A percentile compares a stretch with the other conserved stretches of the same genome.
Conservation (phyloP, 2,113 vertebrate species). For the Lophotis ruficrista region DNA sequence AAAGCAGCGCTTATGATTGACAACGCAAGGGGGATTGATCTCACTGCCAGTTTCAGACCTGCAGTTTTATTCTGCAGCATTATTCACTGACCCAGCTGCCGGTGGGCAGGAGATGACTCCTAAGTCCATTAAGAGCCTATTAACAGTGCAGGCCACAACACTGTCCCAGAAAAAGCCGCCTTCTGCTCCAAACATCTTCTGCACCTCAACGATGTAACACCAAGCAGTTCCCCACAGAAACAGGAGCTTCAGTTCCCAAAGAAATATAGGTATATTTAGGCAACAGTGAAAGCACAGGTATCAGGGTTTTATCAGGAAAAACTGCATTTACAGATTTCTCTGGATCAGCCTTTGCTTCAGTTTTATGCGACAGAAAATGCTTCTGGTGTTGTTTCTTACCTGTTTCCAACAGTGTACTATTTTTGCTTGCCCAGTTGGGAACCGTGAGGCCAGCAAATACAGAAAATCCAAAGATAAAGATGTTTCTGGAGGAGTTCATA, state of each 20-base stretch:
- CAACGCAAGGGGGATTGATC: not conserved
- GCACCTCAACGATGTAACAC: not conserved
- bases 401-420: constrained; percentile 80
- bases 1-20: not conserved
- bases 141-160: not conserved
- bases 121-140: not conserved
- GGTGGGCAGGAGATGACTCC: not conserved
- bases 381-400: constrained; percentile 72
- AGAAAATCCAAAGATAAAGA: constrained; percentile 97
- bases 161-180: not conserved
- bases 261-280: not conserved
- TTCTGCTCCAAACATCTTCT: not conserved
- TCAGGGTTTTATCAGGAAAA: not conserved
- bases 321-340: not conserved
- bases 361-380: not conserved
- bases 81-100: not conserved
- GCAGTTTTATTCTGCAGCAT: not conserved
- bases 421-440: constrained; percentile 90
- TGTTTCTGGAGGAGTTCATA: constrained; percentile 96
- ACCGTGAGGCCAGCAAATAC: constrained; percentile 88
- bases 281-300: not conserved
- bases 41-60: not conserved
- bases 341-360: not conserved
- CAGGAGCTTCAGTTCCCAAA: not conserved
- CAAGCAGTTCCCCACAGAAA: not conserved